Evolutionary conservation across 2,113 vertebrate species (phyloP).

Genomic region (Micromys minutus): DNA sequence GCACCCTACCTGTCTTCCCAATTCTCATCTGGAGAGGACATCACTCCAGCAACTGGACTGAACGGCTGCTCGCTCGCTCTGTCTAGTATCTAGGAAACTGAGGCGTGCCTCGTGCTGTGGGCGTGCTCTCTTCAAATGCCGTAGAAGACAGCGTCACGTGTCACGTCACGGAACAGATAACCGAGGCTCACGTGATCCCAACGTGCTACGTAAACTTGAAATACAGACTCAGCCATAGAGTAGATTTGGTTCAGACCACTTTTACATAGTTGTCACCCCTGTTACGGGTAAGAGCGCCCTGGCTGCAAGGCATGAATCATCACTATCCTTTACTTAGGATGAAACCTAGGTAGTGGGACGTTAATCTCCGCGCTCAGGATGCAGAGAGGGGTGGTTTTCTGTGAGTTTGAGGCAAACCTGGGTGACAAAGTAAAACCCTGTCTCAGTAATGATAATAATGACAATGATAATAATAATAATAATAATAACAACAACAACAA

Average conservation of each 20-base stretch:
- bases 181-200: background rate
- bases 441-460: background rate
- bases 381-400: background rate
- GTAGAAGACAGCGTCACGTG: too few relatives aligned
- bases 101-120: background rate
- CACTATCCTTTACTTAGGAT: background rate
- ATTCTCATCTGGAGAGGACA: rapidly evolving
- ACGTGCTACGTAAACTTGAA: background rate
- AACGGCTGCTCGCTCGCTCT: background rate
- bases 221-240: background rate
- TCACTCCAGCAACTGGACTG: background rate
- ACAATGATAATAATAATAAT: background rate
- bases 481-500: background rate
- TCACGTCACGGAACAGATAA: background rate
- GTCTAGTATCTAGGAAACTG: background rate
- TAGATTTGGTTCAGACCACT: background rate
- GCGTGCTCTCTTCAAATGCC: background rate
- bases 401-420: background rate
- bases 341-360: background rate
- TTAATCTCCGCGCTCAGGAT: background rate
- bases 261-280: background rate
- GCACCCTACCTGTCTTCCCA: background rate
- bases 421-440: background rate
- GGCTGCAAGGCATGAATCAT: too few relatives aligned
- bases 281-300: too few relatives aligned